Conservation (phyloP, 2,888 invertebrate species). For the Bursaphelenchus okinawaensis region DNA sequence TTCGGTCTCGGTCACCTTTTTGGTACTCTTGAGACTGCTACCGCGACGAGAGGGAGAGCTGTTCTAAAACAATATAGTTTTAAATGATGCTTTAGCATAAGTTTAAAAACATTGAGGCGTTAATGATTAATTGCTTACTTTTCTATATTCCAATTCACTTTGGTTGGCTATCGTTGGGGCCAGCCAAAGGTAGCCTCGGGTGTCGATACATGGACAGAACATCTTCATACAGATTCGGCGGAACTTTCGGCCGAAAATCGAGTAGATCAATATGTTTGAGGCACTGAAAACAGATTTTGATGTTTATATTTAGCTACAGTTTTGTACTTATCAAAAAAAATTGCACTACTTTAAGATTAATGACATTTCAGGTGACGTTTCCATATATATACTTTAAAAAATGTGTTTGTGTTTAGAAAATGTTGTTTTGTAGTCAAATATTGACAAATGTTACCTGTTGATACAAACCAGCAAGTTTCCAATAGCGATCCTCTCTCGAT, state of each 20-base stretch:
- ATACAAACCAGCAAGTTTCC: slow-evolving; percentile 52
- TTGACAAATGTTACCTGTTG: slow-evolving; percentile 40
- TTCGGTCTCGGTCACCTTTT: background rate
- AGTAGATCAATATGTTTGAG: slow-evolving; percentile 56
- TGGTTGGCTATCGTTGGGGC: slow-evolving; percentile 17
- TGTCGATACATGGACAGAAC: slow-evolving; percentile 38
- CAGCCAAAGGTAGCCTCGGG: slow-evolving; percentile 22
- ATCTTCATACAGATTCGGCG: slow-evolving; percentile 46
- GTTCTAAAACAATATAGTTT: slow-evolving; percentile 4
- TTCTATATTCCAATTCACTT: slow-evolving; percentile 19
- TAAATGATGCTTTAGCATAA: no score
- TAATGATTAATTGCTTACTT: slow-evolving; percentile 13
- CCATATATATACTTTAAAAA: no score
- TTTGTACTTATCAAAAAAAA: no score
- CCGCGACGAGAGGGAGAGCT: slow-evolving; percentile 10
- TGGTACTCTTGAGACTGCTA: slow-evolving; percentile 5
- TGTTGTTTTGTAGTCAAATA: background rate
- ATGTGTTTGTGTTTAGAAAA: no score
- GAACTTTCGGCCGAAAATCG: slow-evolving; percentile 51
- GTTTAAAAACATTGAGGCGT: no score
- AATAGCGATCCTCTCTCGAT: slow-evolving; percentile 39
- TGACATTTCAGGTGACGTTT: no score
- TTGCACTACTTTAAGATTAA: no score
- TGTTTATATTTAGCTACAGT: no score
- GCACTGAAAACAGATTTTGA: slow-evolving; percentile 47